A percentile compares a stretch with the other conserved stretches of the same genome.
These are phyloP conservation scores for Noctua fimbriata DNA, from an alignment of 2,888 invertebrate species.

Conservation along the genomic window DNA sequence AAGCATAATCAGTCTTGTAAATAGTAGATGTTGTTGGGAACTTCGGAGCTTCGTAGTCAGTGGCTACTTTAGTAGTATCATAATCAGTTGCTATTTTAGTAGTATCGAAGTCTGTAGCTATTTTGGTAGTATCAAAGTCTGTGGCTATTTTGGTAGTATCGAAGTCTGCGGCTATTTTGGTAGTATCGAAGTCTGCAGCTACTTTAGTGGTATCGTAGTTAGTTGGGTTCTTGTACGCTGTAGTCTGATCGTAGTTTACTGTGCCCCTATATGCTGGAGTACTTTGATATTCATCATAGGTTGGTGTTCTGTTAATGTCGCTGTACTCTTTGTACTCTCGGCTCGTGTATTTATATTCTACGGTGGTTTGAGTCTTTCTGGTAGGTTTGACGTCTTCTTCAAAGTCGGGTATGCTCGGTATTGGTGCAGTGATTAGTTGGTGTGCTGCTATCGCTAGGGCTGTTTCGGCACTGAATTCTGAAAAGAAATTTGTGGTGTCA, in stretches of 20 bases:
- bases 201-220: constrained; percentile 27
- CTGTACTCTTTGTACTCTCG: constrained; percentile 77
- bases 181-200: constrained; percentile 64
- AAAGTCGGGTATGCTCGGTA: constrained; percentile 82
- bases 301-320: constrained; percentile 71
- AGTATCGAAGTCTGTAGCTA: constrained; percentile 64
- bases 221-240: constrained; percentile 67
- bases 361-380: constrained; percentile 74
- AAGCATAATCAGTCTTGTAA: constrained; percentile 53
- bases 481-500: constrained; percentile 28
- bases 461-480: constrained; percentile 85
- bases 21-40: constrained; percentile 38
- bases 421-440: constrained; percentile 85
- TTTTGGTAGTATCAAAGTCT: constrained; percentile 69
- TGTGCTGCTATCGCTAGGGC: constrained; percentile 87
- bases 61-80: constrained; percentile 64
- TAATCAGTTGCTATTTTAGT: constrained; percentile 50
- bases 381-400: constrained; percentile 75
- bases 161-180: constrained; percentile 60
- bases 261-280: constrained; percentile 77
- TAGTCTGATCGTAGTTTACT: constrained; percentile 72
- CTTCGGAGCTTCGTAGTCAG: constrained; percentile 56
- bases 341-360: constrained; percentile 81
- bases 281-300: constrained; percentile 77
- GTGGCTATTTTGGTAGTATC: constrained; percentile 65